A percentile compares a stretch with the other conserved stretches of the same genome.
These are phyloP conservation scores for Pristionchus entomophagus DNA, from an alignment of 2,888 invertebrate genomes.

Conservation along the genomic window DNA sequence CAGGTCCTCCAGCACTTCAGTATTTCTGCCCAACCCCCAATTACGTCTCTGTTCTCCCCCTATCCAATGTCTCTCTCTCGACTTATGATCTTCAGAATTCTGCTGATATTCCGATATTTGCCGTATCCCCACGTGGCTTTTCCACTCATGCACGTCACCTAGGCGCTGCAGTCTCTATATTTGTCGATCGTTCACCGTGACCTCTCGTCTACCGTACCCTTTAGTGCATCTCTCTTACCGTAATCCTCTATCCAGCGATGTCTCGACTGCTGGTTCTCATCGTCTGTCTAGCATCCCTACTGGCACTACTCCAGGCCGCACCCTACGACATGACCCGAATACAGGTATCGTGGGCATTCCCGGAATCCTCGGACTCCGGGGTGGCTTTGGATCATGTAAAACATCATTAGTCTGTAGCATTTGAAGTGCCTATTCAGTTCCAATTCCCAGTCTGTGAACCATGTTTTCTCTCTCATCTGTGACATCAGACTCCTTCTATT, in stretches of 20 bases:
- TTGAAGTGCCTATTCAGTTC: too few species aligned
- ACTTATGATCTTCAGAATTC: background rate
- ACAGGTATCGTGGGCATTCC: slow-evolving; percentile 45
- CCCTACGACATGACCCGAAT: slow-evolving; percentile 42
- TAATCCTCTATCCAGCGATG: background rate
- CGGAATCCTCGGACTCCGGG: too few species aligned
- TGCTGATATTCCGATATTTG: slow-evolving; percentile 9
- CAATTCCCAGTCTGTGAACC: too few species aligned
- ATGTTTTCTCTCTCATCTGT: too few species aligned
- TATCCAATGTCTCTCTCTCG: background rate
- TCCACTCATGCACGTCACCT: background rate
- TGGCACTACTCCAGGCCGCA: background rate
- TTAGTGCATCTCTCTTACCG: background rate
- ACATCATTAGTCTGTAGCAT: too few species aligned
- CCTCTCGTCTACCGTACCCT: background rate
- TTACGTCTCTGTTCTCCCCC: background rate
- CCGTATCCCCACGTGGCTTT: background rate
- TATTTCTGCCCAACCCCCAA: background rate
- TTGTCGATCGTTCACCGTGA: background rate
- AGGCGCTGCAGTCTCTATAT: background rate
- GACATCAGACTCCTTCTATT: too few species aligned
- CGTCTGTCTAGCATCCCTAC: slow-evolving; percentile 18
- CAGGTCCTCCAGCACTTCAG: background rate
- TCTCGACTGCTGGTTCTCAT: slow-evolving; percentile 24
- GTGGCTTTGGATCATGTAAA: too few species aligned